Evolutionary conservation across 2,113 vertebrate genomes (phyloP), one percentile per base, ranked within the genome.

Genomic region (Morone saxatilis): DNA sequence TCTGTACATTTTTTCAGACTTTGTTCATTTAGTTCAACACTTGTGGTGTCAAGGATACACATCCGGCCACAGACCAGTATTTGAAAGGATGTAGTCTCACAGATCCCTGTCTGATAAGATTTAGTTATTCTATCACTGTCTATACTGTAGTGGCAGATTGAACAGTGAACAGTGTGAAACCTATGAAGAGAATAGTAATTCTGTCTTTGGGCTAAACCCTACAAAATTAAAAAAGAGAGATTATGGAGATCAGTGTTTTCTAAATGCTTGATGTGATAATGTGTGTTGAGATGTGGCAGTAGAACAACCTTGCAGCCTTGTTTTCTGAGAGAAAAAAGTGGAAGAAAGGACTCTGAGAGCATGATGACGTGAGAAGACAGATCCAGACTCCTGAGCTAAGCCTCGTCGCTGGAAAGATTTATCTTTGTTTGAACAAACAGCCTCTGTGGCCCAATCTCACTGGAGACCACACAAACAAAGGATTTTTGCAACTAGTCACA

Each of bases 341-440:
- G 50, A 63, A 7, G 0, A 53, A 12, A 43, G 57, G 57, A 36
- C 38, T 76, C 22, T 10, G 38, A 62, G 10, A 74, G 60, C 25
- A 13, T 7, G 41, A 25, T 43, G 68, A 61, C 3, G 19, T 56
- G 60, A 59, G 51, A 38, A 63, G 12, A 73, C 31, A 19, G 57
- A 54, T 45, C 57, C 74, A 89, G 85, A 88, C 67, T 45, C 72
- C 50, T 16, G 78, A 80, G 77, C 63, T 69, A 25, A 89, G 76
- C 65, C 41, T 61, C 7, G 6, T 63, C 80, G 81, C 16, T 8
- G 38, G 38, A 69, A 43, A 89, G 91, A 73, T 83, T 90, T 87
- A 40, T n/a, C 43, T 85, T 72, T 92, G 81, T 93, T 88, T 90
- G 80, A 51, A 16, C 78, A 79, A 53, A 75, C 76, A 41, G 60